Base-by-base conservation (phyloP, 2,888 invertebrate species). In the Chouioia cunea region DNA sequence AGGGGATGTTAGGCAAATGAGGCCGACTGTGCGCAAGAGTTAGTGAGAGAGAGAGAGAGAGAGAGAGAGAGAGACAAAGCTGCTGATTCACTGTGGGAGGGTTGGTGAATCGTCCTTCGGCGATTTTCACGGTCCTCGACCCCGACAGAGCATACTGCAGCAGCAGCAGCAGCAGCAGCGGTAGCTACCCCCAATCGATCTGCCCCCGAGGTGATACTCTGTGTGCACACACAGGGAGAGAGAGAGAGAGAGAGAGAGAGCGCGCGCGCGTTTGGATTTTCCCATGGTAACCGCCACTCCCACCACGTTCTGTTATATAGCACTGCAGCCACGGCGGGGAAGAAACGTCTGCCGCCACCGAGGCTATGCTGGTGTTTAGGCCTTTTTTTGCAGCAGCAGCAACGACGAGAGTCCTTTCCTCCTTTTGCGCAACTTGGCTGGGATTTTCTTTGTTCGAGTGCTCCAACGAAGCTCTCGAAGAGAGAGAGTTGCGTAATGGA, bases 1-100 rank as follows among this genome's bases (percentile, higher is more conserved):
- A 63, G 56, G 62, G 76, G 76, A 79, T 77, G 77, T 77, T 77
- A 78, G 73, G 71, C 75, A 77, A 78, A 78, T 76, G 76, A 78
- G 74, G 6, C 65, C 16, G 22, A 15, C 23, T 20, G 6, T 23
- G 23, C 27, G 48, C 22, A 36, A 18, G 43, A 43, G 20, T 6
- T 2, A 57, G 48, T 1, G 18, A 50, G 53, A 50, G 50, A n/a
- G 47, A 62, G 56, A 15, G 44, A 23, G 18, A 53, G 46, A 65
- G 36, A 23, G 14, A 15, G 46, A 43, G 20, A 14, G 43, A 47
- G 47, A 22, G 62, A 14, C 36, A 27, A 27, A 27, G 27, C 27
- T 6, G 27, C 27, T 4, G 27, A 27, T 27, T 27, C 27, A 27
- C 27, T 4, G 4, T 6, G 52, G 43, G 47, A 60, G 27, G 57